Conservation (phyloP, 2,888 invertebrate genomes). For the Acheta domesticus region DNA sequence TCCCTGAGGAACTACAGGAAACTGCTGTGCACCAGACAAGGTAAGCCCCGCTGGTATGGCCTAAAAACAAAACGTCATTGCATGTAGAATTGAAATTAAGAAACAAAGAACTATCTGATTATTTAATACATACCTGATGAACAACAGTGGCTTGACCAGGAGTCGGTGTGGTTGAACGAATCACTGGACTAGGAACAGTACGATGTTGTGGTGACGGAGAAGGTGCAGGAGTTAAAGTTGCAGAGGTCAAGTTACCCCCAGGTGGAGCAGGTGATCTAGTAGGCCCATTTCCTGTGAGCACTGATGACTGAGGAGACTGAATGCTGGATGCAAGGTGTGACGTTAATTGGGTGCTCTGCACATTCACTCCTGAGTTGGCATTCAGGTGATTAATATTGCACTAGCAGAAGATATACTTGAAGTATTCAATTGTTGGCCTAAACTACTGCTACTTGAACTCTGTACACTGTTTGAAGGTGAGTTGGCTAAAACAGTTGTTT, state of each 20-base stretch:
- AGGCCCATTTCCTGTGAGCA: conserved; percentile 18
- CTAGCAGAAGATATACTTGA: neutral
- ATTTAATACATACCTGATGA: conserved; percentile 33
- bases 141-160: conserved; percentile 46
- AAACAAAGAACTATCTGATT: neutral
- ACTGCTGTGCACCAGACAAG: conserved; percentile 25
- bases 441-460: conserved; percentile 1
- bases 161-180: conserved; percentile 36
- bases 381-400: neutral
- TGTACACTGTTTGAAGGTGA: conserved; percentile 27
- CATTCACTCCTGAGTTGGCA: neutral
- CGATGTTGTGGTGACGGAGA: conserved; percentile 35
- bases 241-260: conserved; percentile 23
- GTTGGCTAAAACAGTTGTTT: neutral
- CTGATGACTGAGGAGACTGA: conserved; percentile 22
- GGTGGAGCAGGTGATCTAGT: conserved; percentile 24
- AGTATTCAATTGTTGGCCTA: conserved; percentile 1
- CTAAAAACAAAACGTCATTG: neutral
- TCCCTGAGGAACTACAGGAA: conserved; percentile 34
- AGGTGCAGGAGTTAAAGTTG: conserved; percentile 35
- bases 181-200: conserved; percentile 40
- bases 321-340: neutral
- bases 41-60: conserved; percentile 12
- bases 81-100: neutral
- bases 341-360: neutral